Percentiles rank a stretch among this genome's conserved stretches.
Conservation (phyloP, 2,797 vertebrate species). For the Pseudochirops cupreus region DNA sequence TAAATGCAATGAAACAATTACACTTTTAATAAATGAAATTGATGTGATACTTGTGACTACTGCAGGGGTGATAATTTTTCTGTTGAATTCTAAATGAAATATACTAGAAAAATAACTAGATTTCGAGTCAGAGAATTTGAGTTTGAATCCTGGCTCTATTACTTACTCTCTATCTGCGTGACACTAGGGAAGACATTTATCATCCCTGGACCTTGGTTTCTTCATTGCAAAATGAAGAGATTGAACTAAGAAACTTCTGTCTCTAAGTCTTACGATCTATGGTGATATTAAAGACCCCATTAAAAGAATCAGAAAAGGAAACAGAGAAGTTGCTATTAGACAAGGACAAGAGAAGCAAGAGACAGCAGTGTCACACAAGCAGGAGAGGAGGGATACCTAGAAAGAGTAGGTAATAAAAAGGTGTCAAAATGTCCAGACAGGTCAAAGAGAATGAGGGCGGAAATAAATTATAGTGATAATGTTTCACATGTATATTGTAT, state of each 20-base stretch:
- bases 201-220: neutral
- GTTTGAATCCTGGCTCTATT: neutral
- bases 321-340: neutral
- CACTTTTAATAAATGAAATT: constrained; percentile 76
- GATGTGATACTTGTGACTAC: constrained; percentile 60
- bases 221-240: neutral
- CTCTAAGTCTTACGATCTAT: neutral
- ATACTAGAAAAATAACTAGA: neutral
- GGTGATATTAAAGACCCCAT: neutral
- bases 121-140: neutral
- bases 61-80: constrained; percentile 31
- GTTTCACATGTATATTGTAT: neutral
- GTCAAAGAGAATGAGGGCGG: neutral
- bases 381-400: neutral
- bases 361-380: neutral
- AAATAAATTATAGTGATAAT: neutral
- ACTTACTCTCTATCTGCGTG: neutral
- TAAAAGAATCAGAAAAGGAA: neutral
- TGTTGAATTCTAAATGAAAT: constrained; percentile 25
- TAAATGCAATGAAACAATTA: constrained; percentile 78
- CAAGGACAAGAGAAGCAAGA: neutral
- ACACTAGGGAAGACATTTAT: neutral
- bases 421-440: neutral
- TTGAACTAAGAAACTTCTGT: neutral
- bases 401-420: neutral